These are phyloP conservation scores for Vanacampus margaritifer DNA, from an alignment of 2,113 vertebrate genomes.

Conservation along the genomic window DNA sequence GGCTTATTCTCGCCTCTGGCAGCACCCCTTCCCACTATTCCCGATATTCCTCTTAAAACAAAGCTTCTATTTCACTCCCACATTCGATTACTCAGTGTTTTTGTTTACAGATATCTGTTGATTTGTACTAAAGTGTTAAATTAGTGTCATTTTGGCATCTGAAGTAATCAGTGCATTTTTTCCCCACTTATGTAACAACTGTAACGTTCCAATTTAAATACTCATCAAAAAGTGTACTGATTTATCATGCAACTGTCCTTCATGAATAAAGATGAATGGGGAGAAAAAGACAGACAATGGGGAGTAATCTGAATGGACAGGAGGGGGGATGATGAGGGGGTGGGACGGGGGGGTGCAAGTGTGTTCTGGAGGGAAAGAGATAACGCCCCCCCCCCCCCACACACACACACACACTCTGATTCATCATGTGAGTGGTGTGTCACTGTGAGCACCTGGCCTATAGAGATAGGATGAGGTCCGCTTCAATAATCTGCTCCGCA, in stretches of 20 bases:
- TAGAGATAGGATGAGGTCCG: slow-evolving; percentile 45
- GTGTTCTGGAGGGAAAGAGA: slow-evolving; percentile 54
- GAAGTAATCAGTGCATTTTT: too few species aligned
- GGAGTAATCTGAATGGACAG: slow-evolving; percentile 7
- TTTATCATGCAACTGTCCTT: background rate
- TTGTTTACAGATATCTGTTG: background rate
- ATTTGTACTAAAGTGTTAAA: background rate
- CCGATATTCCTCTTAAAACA: slow-evolving; percentile 10
- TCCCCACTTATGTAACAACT: too few species aligned
- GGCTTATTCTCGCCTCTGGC: slow-evolving; percentile 16
- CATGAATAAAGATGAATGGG: slow-evolving; percentile 11
- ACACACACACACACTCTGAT: too few species aligned
- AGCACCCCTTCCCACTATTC: background rate
- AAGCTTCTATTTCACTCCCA: background rate
- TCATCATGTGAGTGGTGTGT: slow-evolving; percentile 45
- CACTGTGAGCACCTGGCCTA: slow-evolving; percentile 42
- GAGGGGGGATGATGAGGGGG: background rate
- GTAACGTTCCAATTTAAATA: slow-evolving; percentile 1
- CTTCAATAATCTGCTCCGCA: slow-evolving; percentile 49
- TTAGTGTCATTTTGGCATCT: background rate
- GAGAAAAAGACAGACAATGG: slow-evolving; percentile 1
- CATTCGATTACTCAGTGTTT: slow-evolving; percentile 2
- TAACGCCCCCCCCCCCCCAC: slow-evolving; percentile 39
- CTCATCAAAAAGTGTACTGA: background rate
- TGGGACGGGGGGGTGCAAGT: background rate